Percentiles rank a stretch among this genome's conserved stretches.
Evolutionary conservation across 1,140 invertebrate species (phyloP).

Genomic region (Heliothis virescens): DNA sequence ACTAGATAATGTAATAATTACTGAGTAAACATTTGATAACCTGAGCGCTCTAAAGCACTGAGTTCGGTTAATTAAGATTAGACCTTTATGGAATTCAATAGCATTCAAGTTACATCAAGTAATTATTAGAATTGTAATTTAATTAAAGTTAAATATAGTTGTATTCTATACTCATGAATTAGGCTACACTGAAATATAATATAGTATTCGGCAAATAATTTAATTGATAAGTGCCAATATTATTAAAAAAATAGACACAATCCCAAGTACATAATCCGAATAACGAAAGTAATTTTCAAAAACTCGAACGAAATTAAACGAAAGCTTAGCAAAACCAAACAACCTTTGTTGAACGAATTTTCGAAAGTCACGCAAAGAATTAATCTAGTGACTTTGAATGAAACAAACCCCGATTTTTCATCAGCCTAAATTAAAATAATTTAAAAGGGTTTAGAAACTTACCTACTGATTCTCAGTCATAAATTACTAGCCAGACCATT

Average conservation of each 20-base stretch:
- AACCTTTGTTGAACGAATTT: constrained; percentile 39
- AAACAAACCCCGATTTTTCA: constrained; percentile 33
- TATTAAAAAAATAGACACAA: neutral
- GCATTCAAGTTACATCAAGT: too few species aligned
- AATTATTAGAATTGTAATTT: too few species aligned
- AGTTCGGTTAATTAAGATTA: too few species aligned
- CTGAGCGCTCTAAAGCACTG: too few species aligned
- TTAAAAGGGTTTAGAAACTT: constrained; percentile 37
- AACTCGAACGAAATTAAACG: constrained; percentile 8
- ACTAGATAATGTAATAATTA: too few species aligned
- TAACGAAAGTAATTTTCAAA: neutral
- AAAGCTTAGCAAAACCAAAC: constrained; percentile 33
- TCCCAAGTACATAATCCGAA: neutral
- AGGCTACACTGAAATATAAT: too few species aligned
- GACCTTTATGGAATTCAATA: too few species aligned
- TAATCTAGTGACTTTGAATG: constrained; percentile 44
- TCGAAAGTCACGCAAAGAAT: constrained; percentile 52
- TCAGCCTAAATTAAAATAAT: constrained; percentile 24
- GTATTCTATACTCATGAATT: too few species aligned
- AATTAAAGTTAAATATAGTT: too few species aligned
- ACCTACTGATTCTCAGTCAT: constrained; percentile 35
- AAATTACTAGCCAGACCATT: constrained; percentile 35
- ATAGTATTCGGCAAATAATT: neutral
- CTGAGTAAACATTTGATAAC: too few species aligned
- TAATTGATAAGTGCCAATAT: neutral